Base-by-base conservation (phyloP, 2,113 vertebrate species). In the Zosterops lateralis region DNA sequence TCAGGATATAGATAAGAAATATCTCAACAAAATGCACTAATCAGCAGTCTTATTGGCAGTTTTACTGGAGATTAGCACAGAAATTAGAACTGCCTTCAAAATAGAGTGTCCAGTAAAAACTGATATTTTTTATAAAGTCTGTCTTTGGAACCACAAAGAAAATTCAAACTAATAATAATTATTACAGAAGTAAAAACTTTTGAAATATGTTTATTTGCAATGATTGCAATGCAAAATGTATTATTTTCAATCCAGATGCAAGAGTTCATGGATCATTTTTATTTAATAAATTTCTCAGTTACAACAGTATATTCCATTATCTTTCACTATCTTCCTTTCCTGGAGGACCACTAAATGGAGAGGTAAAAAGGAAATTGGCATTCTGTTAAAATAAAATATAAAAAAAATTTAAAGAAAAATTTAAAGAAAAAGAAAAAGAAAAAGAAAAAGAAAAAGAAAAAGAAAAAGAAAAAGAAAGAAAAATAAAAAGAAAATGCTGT, bases 401-500 rank as follows among this genome's bases (percentile, higher is more conserved):
- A 38, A 38, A 38, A 38, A 38, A 38, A 38, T 38, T 38, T 34
- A 17, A 13, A 14, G 5, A 32, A 12, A 44, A 17, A 44, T 36
- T 36, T n/a, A 17, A 13, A 14, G 3, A 32, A 12, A 44, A 17
- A 44, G 17, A 44, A 18, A 18, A 18, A 44, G 3, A 44, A 44
- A 44, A 18, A 8, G 44, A 44, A 44, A 44, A 44, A 44, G 44
- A 18, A 18, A 44, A 44, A 44, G 17, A 44, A 44, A 44, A 44
- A 8, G 5, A 38, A 10, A 38, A 38, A 38, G 10, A 38, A 38
- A 38, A 38, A 38, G 10, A 36, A 36, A 36, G 36, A 36, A 29
- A 53, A 29, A 17, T 11, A 19, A 12, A 47, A 32, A 28, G 0
- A 17, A 8, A 0, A 1, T 32, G 3, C 0, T 44, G 4, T n/a